Base-by-base conservation (phyloP, 2,888 invertebrate genomes). In the Dolomedes plantarius region DNA sequence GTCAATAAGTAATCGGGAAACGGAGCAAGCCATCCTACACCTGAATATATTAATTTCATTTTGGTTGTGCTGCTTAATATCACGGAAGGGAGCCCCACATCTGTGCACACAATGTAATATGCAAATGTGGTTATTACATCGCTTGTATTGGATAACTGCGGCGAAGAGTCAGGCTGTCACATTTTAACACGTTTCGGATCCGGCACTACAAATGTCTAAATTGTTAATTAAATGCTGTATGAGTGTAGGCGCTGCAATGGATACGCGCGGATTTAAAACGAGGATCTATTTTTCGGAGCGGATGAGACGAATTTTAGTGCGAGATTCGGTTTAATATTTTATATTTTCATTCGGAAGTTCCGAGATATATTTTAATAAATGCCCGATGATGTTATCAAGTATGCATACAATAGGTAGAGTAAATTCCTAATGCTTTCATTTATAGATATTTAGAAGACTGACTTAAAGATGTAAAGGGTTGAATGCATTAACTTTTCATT, bases 1-100 rank as follows among this genome's bases (percentile, higher is more conserved):
- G 32, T 74, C 81, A 68, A 76, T 76, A 82, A 82, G 56, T 82
- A 82, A 82, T 82, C 74, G 81, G 36, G 19, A 23, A 69, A 65
- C 32, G 72, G 68, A 39, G 56, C 71, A 29, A 31, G 67, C 46
- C n/a, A n/a, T 68, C 50, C 36, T 31, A 32, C 56, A 3, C n/a
- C n/a, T 56, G 56, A 56, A 56, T 56, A 56, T 56, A 23, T 56
- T 56, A 78, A 78, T 78, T 71, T 78, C 56, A 64, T 78, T 78
- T 78, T 71, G 71, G 50, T 39, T 46, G 50, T n/a, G 5, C 3
- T 23, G 19, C 23, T 5, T 56, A 16, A 46, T 46, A 16, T 16
- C 41, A 13, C 16, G 36, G 36, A 36, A 36, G 36, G 36, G n/a
- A 23, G 23, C 36, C 9, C 23, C 16, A 56, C 56, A 23, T 56